These are phyloP conservation scores for Brachionus asplanchnoidis DNA, from an alignment of 1,140 invertebrate genomes.

Conservation along the genomic window DNA sequence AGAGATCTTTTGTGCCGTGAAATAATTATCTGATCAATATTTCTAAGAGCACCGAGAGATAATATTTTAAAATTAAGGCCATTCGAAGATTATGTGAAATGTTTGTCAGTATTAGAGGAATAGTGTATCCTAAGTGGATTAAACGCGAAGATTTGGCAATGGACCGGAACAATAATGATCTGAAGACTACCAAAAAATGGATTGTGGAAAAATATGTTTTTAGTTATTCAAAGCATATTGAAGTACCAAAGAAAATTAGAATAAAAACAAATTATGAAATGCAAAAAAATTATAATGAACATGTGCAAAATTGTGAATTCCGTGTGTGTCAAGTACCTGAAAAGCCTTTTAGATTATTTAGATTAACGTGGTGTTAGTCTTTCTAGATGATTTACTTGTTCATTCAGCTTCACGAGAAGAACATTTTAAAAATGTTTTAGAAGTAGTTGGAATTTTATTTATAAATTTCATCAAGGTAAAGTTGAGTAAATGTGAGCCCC, in stretches of 20 bases:
- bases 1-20: too few relatives aligned
- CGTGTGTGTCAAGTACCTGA: not conserved
- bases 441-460: too few relatives aligned
- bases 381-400: too few relatives aligned
- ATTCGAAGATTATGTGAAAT: not conserved
- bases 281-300: not conserved
- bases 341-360: not conserved
- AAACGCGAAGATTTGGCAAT: not conserved
- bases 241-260: not conserved
- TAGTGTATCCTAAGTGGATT: conserved; percentile 29
- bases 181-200: not conserved
- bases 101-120: not conserved
- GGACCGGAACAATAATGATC: not conserved
- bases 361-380: too few relatives aligned
- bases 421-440: too few relatives aligned
- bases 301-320: conserved; percentile 9
- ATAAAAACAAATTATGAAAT: not conserved
- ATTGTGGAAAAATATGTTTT: not conserved
- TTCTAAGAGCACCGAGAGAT: too few relatives aligned
- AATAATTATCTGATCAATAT: too few relatives aligned
- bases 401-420: too few relatives aligned
- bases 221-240: not conserved
- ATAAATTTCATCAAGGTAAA: too few relatives aligned
- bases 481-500: too few relatives aligned
- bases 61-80: too few relatives aligned